Evolutionary conservation across 2,113 vertebrate genomes (phyloP), one percentile per base, ranked within the genome.

Genomic region (Macheiramphus alcinus): DNA sequence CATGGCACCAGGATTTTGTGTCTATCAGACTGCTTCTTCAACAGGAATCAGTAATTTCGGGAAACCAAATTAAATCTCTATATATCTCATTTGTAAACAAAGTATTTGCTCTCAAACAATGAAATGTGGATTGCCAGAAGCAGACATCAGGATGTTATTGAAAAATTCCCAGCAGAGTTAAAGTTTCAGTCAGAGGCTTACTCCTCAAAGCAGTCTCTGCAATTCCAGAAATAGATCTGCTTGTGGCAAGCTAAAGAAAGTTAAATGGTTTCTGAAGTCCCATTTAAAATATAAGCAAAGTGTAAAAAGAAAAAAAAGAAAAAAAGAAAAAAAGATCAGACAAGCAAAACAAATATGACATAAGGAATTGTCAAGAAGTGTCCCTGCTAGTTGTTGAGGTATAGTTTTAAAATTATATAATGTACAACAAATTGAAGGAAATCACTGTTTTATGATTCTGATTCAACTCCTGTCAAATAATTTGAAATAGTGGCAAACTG

Each of bases 61-160:
- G 27, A 80, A 88, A 80, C 4, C 11, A 78, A 84, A 93, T 86
- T 83, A 93, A 95, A 94, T 78, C 50, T 92, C 20, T 94, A 27
- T 74, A 63, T 88, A 84, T 67, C 72, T 96, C 72, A 94, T 90
- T 90, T 94, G 90, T 96, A 97, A 97, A 93, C 94, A 96, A 88
- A 90, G 80, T 88, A 95, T 95, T 90, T 97, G 45, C 80, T 94
- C 65, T 95, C 75, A 88, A 92, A 93, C 82, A 96, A 90, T 90
- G 75, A 93, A 80, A 94, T 92, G 86, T 74, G 85, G n/a, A 86
- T 95, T 88, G 88, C 88, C 86, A 88, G 94, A 90, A 95, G 92
- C 94, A 97, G 26, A 38, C 26, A 90, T 93, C 72, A 88, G 47
- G 32, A 86, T 88, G 34, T 75, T 93, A 95, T 74, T 88, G 94